Conservation (phyloP, 2,888 invertebrate species). For the Hypercompe scribonia region DNA sequence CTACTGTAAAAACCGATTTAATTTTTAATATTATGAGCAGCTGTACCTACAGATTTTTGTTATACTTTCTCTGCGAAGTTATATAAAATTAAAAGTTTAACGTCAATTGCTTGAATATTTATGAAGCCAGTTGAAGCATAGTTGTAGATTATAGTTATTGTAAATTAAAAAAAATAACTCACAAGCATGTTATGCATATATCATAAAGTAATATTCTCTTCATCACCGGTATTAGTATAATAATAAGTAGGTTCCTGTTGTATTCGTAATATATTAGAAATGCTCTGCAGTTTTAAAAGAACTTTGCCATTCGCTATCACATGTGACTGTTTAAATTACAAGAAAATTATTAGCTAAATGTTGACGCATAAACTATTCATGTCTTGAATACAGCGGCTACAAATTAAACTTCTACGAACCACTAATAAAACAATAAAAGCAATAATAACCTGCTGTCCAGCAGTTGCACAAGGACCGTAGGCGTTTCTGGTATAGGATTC, state of each 20-base stretch:
- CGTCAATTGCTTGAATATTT: background rate
- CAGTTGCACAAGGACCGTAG: background rate
- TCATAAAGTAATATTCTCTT: too few species aligned
- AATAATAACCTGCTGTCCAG: background rate
- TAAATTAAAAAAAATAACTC: too few species aligned
- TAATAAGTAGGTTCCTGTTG: too few species aligned
- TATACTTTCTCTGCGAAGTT: background rate
- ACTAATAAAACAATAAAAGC: background rate
- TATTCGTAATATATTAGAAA: background rate
- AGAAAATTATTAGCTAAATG: background rate
- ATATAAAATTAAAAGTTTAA: background rate
- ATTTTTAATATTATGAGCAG: background rate
- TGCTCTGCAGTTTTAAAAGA: background rate
- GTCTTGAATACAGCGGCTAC: background rate
- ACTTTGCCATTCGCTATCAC: background rate
- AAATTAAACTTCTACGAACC: background rate
- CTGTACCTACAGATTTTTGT: background rate
- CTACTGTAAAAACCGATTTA: background rate
- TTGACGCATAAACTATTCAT: background rate
- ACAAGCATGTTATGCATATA: too few species aligned
- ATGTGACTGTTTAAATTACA: background rate
- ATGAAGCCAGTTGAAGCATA: conserved; percentile 9
- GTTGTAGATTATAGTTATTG: too few species aligned
- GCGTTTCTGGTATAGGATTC: background rate
- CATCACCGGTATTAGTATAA: too few species aligned